These are phyloP conservation scores for Chesias legatella DNA, from an alignment of 2,888 invertebrate species.

Conservation along the genomic window DNA sequence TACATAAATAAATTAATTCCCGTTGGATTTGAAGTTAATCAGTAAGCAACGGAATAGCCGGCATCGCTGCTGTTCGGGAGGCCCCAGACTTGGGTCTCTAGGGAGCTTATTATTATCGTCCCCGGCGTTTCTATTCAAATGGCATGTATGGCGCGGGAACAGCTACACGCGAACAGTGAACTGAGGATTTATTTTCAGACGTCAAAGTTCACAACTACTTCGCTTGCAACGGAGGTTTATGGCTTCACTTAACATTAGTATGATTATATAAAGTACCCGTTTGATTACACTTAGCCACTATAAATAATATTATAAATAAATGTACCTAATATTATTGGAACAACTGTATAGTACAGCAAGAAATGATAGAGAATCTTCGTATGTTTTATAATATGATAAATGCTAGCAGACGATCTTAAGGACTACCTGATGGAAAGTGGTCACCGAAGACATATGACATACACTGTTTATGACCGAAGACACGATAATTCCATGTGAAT, in stretches of 20 bases:
- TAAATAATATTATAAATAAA: conserved; percentile 12
- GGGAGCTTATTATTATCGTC: conserved; percentile 58
- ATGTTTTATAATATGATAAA: no score
- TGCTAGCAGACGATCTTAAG: no score
- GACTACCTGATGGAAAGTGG: no score
- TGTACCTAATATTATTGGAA: conserved; percentile 5
- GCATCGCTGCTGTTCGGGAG: conserved; percentile 47
- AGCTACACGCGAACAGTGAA: conserved; percentile 13
- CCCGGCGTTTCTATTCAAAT: conserved; percentile 40
- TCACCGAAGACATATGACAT: no score
- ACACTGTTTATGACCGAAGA: no score
- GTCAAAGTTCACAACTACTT: conserved; percentile 38
- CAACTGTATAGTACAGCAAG: no score
- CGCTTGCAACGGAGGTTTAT: conserved; percentile 36
- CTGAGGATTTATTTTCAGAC: conserved; percentile 24
- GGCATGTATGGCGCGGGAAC: conserved; percentile 7
- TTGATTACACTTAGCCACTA: conserved; percentile 23
- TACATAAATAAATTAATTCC: conserved; percentile 19
- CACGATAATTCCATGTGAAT: no score
- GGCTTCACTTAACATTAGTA: conserved; percentile 44
- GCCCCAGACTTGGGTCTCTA: conserved; percentile 43
- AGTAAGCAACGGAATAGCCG: conserved; percentile 48
- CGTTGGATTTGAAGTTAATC: conserved; percentile 41
- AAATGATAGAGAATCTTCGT: no score
- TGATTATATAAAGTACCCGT: conserved; percentile 37